A percentile compares a stretch with the other conserved stretches of the same genome.
Evolutionary conservation across 2,888 invertebrate species (phyloP).

Genomic region (Linnaemya vulpina): DNA sequence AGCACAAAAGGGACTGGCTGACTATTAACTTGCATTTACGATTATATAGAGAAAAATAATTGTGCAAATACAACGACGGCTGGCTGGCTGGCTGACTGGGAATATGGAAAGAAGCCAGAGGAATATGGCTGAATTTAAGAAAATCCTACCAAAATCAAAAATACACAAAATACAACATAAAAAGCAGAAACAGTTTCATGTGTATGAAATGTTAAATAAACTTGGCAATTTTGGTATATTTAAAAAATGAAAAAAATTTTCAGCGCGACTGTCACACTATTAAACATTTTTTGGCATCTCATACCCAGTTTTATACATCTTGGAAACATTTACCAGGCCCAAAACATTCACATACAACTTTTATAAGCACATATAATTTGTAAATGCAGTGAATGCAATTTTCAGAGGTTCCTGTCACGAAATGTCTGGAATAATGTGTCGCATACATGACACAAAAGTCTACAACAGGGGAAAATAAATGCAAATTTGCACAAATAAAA

Average conservation of each 20-base stretch:
- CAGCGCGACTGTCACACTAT: conserved; percentile 66
- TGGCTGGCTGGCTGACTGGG: not conserved
- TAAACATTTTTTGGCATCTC: conserved; percentile 64
- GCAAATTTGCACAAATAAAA: conserved; percentile 13
- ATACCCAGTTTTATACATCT: conserved; percentile 1
- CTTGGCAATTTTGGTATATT: conserved; percentile 60
- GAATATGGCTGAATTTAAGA: conserved; percentile 18
- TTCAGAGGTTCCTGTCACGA: conserved; percentile 72
- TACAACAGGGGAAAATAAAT: conserved; percentile 18
- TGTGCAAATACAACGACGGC: conserved; percentile 9
- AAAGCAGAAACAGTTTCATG: not conserved
- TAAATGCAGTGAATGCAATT: conserved; percentile 70
- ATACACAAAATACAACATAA: not conserved
- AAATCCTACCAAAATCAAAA: conserved; percentile 18
- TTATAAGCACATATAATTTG: conserved; percentile 46
- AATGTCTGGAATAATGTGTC: conserved; percentile 72
- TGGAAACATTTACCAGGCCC: not conserved
- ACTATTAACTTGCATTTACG: conserved; percentile 50
- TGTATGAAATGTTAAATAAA: conserved; percentile 49
- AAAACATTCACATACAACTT: conserved; percentile 1
- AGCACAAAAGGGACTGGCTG: conserved; percentile 56
- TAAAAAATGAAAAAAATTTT: conserved; percentile 60
- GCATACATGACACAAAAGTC: conserved; percentile 69
- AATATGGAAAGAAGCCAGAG: not conserved
- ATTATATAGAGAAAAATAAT: conserved; percentile 40